phyloP scores from a whole-genome alignment of 2,797 vertebrate genomes.

The Tenualosa thibaudeaui region DNA sequence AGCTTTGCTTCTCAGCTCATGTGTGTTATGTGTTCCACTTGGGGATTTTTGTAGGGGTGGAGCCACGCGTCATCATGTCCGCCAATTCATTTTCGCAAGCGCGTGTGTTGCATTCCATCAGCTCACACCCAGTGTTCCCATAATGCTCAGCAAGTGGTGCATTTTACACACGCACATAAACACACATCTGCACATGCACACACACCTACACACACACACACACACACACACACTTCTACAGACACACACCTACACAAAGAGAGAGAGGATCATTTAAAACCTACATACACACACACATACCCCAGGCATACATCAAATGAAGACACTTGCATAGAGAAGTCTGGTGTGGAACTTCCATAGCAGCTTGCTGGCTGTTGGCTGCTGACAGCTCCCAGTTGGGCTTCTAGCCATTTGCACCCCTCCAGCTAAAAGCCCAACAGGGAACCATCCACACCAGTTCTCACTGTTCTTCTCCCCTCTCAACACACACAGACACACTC shows the following conservation, averaged over 20 bases:
- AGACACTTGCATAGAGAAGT: not conserved
- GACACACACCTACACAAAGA: not conserved
- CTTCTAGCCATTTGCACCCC: not conserved
- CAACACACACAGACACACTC: too few species aligned
- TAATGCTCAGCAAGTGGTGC: not conserved
- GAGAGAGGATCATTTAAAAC: not conserved
- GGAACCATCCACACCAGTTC: not conserved
- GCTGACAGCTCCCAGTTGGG: not conserved
- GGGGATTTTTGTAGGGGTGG: not conserved
- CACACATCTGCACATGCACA: slow-evolving; percentile 10
- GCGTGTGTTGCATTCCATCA: not conserved
- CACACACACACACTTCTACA: not conserved
- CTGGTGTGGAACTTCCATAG: not conserved
- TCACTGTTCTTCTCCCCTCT: not conserved
- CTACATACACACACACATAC: not conserved
- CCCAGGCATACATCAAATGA: not conserved
- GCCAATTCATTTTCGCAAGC: not conserved
- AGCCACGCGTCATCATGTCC: not conserved
- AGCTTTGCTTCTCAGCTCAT: not conserved
- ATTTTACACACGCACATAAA: not conserved
- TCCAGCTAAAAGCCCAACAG: not conserved
- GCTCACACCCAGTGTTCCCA: not conserved
- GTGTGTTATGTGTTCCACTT: not conserved
- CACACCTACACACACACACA: slow-evolving; percentile 20
- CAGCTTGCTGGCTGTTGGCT: not conserved